These are phyloP conservation scores for Struthidea cinerea DNA, from an alignment of 2,113 vertebrate species.

Conservation along the genomic window DNA sequence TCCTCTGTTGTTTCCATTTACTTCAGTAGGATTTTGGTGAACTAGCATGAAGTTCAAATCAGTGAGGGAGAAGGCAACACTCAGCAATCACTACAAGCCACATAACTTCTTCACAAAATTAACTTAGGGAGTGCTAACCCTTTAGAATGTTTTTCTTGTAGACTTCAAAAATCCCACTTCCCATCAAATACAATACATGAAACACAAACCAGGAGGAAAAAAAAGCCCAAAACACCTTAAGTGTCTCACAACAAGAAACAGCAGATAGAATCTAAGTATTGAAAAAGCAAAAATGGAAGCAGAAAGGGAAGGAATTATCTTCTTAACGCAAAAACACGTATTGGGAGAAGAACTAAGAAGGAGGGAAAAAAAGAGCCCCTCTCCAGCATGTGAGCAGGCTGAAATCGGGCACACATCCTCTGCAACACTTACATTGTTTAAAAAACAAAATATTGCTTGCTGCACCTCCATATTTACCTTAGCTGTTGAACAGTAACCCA, in stretches of 20 bases:
- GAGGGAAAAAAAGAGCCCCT: neutral
- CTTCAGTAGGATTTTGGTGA: neutral
- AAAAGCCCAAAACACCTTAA: neutral
- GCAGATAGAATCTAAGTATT: neutral
- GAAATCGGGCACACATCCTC: neutral
- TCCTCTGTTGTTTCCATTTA: neutral
- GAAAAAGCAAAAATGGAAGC: neutral
- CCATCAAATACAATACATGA: neutral
- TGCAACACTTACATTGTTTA: neutral
- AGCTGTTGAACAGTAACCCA: neutral
- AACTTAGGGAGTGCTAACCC: neutral
- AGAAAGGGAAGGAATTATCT: neutral
- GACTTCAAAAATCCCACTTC: neutral
- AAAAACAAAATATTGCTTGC: neutral
- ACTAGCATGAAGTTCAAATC: neutral
- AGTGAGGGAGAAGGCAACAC: neutral
- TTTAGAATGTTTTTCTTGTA: neutral
- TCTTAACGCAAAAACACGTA: neutral
- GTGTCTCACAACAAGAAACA: neutral
- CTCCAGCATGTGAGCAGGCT: neutral
- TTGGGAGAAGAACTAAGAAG: neutral
- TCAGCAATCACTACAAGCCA: neutral
- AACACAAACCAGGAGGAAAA: constrained; percentile 2
- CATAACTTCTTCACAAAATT: neutral
- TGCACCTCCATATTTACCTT: neutral